Evolutionary conservation across 2,888 invertebrate species (phyloP).

Genomic region (Aporophyla lueneburgensis): DNA sequence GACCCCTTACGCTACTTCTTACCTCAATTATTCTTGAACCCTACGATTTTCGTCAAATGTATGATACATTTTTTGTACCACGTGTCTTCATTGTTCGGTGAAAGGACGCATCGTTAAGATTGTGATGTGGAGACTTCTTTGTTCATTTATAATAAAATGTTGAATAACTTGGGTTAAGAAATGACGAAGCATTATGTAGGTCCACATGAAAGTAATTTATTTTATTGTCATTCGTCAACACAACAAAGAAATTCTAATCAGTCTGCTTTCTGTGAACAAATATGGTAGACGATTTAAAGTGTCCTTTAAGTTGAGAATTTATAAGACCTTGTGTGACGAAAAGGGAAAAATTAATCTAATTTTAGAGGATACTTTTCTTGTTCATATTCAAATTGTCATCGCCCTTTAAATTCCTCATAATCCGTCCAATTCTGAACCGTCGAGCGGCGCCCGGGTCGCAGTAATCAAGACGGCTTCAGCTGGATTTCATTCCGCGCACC

Average conservation of each 20-base stretch:
- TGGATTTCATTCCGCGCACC: constrained; percentile 86
- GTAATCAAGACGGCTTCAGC: constrained; percentile 89
- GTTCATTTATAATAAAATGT: constrained; percentile 52
- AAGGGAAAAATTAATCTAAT: constrained; percentile 80
- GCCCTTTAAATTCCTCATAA: constrained; percentile 90
- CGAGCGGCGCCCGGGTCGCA: constrained; percentile 83
- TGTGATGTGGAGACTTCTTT: constrained; percentile 40
- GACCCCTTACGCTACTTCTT: constrained; percentile 66
- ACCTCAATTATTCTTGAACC: constrained; percentile 45
- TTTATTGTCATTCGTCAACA: constrained; percentile 72
- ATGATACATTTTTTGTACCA: constrained; percentile 14
- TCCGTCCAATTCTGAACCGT: constrained; percentile 89
- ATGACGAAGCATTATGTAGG: constrained; percentile 52
- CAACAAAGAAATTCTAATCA: constrained; percentile 79
- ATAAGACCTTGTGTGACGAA: constrained; percentile 64
- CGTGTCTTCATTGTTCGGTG: constrained; percentile 26
- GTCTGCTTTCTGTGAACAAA: constrained; percentile 67
- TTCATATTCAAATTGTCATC: constrained; percentile 90
- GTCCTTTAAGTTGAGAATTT: constrained; percentile 69
- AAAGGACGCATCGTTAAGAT: constrained; percentile 24
- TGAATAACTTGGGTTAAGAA: constrained; percentile 36
- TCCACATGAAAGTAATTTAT: constrained; percentile 68
- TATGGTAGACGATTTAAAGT: constrained; percentile 62
- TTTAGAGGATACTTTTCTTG: constrained; percentile 84
- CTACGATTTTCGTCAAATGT: constrained; percentile 34